Percentiles rank a stretch among this genome's conserved stretches.
Conservation (phyloP, 2,888 invertebrate species). For the Clistopyga incitator region DNA sequence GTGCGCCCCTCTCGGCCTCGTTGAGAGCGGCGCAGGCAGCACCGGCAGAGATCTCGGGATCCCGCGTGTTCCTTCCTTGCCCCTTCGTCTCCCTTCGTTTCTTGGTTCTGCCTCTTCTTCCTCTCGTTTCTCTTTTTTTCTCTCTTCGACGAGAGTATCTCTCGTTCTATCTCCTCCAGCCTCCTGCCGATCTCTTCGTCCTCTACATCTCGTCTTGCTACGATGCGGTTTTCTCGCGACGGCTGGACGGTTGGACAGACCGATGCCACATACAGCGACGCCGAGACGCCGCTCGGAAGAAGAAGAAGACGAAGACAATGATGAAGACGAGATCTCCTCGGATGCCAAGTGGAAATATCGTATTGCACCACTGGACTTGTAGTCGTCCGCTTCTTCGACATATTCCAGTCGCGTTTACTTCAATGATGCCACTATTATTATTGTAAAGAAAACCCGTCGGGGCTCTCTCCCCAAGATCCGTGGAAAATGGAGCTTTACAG, state of each 20-base stretch:
- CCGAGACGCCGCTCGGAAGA: constrained; percentile 55
- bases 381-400: constrained; percentile 39
- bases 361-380: constrained; percentile 55
- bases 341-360: constrained; percentile 61
- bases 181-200: constrained; percentile 45
- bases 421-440: constrained; percentile 52
- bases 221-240: constrained; percentile 46
- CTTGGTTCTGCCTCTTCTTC: constrained; percentile 46
- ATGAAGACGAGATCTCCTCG: constrained; percentile 42
- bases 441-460: constrained; percentile 47
- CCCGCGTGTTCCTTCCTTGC: constrained; percentile 56
- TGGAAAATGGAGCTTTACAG: constrained; percentile 30
- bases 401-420: constrained; percentile 65
- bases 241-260: constrained; percentile 58
- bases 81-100: constrained; percentile 52
- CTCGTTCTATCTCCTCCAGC: constrained; percentile 42
- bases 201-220: constrained; percentile 23
- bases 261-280: constrained; percentile 61
- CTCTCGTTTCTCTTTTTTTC: constrained; percentile 33
- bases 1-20: constrained; percentile 63
- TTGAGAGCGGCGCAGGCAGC: constrained; percentile 64
- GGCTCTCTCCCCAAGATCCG: constrained; percentile 19
- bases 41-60: constrained; percentile 46
- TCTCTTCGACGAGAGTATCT: constrained; percentile 52
- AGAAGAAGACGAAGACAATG: constrained; percentile 23